Conservation (phyloP, 2,113 vertebrate genomes). For the Stigmatopora nigra region DNA sequence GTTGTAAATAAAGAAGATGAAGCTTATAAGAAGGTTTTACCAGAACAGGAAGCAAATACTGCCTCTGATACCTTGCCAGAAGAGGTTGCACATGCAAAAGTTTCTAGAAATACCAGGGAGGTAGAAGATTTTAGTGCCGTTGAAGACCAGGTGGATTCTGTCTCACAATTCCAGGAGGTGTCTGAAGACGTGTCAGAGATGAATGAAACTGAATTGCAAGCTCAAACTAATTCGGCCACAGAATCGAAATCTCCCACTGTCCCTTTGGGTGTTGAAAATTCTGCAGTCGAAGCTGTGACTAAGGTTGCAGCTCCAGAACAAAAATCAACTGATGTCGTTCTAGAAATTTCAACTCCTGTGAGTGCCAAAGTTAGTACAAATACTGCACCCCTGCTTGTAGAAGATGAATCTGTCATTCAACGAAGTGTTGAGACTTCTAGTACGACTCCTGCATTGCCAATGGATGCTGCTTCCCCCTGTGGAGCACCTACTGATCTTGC, state of each 20-base stretch:
- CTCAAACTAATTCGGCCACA: constrained; percentile 11
- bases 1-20: constrained; percentile 13
- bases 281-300: background rate
- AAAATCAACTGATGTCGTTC: background rate
- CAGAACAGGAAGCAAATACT: constrained; percentile 7
- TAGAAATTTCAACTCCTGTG: background rate
- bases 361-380: background rate
- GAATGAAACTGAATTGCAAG: background rate
- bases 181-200: constrained; percentile 13
- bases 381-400: background rate
- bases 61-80: background rate
- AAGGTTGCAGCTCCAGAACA: constrained; percentile 12
- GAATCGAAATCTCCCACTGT: constrained; percentile 7
- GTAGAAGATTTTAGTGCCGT: constrained; percentile 1
- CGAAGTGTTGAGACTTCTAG: background rate
- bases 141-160: constrained; percentile 29
- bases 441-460: too few relatives aligned
- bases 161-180: constrained; percentile 22
- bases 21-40: background rate
- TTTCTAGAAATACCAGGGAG: constrained; percentile 1
- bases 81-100: constrained; percentile 11
- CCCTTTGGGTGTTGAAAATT: background rate
- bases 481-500: constrained; percentile 1
- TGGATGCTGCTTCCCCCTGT: background rate
- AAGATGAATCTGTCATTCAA: constrained; percentile 1